Percentiles rank a stretch among this genome's conserved stretches.
phyloP scores from a whole-genome alignment of 2,113 vertebrate genomes.

The Zeus faber region DNA sequence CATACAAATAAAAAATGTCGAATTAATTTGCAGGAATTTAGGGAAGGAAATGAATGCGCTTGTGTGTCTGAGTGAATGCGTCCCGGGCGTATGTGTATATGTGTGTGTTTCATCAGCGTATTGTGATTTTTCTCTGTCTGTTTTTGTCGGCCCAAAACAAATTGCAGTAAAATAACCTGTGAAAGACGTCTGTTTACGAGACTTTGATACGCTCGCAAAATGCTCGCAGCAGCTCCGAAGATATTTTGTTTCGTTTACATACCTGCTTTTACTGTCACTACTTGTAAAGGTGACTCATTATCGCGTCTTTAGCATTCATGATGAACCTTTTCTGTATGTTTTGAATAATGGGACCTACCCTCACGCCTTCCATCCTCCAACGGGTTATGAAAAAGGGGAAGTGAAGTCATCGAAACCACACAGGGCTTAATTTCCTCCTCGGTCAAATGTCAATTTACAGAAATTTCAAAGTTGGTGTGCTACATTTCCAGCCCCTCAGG shows the following conservation, averaged over 20 bases:
- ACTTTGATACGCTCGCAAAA: slow-evolving; percentile 28
- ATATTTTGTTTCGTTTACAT: too few species aligned
- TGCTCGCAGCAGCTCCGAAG: slow-evolving; percentile 25
- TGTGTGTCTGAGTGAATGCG: slow-evolving; percentile 3
- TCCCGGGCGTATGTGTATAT: slow-evolving; percentile 19
- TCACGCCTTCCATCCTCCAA: slow-evolving; percentile 50
- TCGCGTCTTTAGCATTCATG: too few species aligned
- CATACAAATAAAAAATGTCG: too few species aligned
- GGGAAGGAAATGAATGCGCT: neutral
- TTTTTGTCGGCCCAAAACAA: too few species aligned
- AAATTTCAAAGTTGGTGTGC: slow-evolving; percentile 56
- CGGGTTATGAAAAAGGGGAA: slow-evolving; percentile 62
- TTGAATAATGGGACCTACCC: slow-evolving; percentile 52
- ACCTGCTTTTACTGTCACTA: too few species aligned
- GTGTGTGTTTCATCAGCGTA: slow-evolving; percentile 10
- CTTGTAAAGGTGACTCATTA: too few species aligned
- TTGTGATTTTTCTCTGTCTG: slow-evolving; percentile 4
- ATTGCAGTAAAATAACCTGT: slow-evolving; percentile 27
- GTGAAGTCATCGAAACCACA: slow-evolving; percentile 61
- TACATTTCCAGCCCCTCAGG: slow-evolving; percentile 65
- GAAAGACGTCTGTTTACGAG: slow-evolving; percentile 36
- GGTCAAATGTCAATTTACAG: slow-evolving; percentile 61
- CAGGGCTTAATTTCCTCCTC: slow-evolving; percentile 49
- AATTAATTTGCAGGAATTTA: too few species aligned
- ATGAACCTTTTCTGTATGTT: slow-evolving; percentile 17